These are phyloP conservation scores for Corythoichthys haematopterus DNA, from an alignment of 2,113 vertebrate genomes.

Conservation along the genomic window DNA sequence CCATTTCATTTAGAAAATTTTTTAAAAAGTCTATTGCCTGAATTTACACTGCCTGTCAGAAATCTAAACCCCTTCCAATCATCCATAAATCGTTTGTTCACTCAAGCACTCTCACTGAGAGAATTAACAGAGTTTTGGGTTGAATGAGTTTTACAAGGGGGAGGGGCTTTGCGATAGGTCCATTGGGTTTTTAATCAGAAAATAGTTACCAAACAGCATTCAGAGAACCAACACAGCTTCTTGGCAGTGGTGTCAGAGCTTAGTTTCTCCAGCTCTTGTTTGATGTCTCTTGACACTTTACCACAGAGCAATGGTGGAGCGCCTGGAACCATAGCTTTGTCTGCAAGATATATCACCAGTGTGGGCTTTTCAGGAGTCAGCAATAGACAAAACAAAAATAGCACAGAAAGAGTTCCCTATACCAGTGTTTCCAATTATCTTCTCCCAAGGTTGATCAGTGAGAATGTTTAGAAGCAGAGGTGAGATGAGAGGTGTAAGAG, in stretches of 20 bases:
- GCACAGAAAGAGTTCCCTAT: slow-evolving; percentile 2
- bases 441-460: slow-evolving; percentile 86
- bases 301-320: slow-evolving; percentile 86
- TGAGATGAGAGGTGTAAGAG: slow-evolving; percentile 82
- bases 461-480: slow-evolving; percentile 87
- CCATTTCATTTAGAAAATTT: no score
- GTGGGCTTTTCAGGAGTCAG: neutral
- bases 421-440: slow-evolving; percentile 89
- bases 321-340: slow-evolving; percentile 80
- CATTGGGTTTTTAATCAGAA: neutral
- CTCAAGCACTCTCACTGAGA: no score
- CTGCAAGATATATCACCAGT: slow-evolving; percentile 53
- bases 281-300: slow-evolving; percentile 89
- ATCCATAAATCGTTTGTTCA: no score
- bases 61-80: no score
- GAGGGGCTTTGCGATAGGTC: no score
- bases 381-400: neutral
- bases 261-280: slow-evolving; percentile 89
- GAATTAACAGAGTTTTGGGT: no score
- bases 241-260: slow-evolving; percentile 69
- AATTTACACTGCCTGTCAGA: no score
- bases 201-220: slow-evolving; percentile 87
- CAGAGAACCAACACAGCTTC: slow-evolving; percentile 92
- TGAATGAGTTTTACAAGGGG: no score
- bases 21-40: no score